A percentile compares a stretch with the other conserved stretches of the same genome.
phyloP scores from a whole-genome alignment of 2,113 vertebrate genomes.

The Chlorodrepanis virens region DNA sequence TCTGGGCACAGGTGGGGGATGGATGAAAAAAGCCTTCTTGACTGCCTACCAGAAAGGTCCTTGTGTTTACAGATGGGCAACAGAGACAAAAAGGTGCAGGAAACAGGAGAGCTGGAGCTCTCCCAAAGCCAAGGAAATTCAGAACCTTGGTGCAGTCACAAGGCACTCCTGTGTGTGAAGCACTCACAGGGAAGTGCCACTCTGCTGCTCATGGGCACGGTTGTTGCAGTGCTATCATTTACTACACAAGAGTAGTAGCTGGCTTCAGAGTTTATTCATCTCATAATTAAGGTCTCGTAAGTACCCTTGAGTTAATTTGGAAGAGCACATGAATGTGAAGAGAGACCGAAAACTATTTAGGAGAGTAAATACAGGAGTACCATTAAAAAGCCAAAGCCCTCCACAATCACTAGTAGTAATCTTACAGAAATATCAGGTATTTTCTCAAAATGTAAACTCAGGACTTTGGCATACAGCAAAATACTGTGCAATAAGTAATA shows the following conservation, averaged over 20 bases:
- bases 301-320: slow-evolving; percentile 27
- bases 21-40: not conserved
- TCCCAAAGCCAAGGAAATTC: not conserved
- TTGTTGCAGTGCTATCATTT: not conserved
- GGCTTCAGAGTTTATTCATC: not conserved
- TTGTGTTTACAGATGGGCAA: not conserved
- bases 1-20: fast-evolving
- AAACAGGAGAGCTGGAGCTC: not conserved
- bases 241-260: not conserved
- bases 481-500: not conserved
- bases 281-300: slow-evolving; percentile 27
- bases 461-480: not conserved
- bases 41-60: not conserved
- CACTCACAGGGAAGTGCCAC: fast-evolving
- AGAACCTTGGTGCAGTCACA: not conserved
- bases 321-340: not conserved
- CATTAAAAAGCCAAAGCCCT: not conserved
- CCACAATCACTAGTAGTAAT: not conserved
- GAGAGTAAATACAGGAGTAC: not conserved
- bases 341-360: not conserved
- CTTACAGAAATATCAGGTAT: not conserved
- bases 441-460: slow-evolving; percentile 24
- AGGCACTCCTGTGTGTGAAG: not conserved
- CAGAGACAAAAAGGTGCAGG: not conserved
- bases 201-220: fast-evolving